Conservation (phyloP, 2,797 vertebrate genomes). For the Phrynocephalus forsythii region DNA sequence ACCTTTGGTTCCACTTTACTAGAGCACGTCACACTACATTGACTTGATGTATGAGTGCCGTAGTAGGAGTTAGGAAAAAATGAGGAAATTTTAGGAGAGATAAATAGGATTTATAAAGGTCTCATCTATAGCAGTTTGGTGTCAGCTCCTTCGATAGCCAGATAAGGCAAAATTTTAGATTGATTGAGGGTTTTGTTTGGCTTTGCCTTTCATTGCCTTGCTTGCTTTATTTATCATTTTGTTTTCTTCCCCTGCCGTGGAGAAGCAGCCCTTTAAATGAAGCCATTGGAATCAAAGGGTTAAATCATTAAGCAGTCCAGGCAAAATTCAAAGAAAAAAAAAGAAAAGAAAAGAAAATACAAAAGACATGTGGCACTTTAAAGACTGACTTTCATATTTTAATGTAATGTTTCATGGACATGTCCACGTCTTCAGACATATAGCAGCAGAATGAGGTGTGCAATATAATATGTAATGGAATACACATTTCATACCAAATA, state of each 20-base stretch:
- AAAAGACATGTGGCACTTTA: too few relatives aligned
- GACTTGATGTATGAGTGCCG: conserved; percentile 58
- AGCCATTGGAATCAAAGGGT: conserved; percentile 33
- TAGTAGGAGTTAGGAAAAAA: conserved; percentile 46
- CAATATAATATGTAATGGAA: too few relatives aligned
- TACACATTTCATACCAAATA: too few relatives aligned
- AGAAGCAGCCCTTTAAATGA: conserved; percentile 43
- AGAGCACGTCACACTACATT: conserved; percentile 46
- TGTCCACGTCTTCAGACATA: too few relatives aligned
- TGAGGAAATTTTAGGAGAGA: conserved; percentile 50
- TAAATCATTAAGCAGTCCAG: conserved; percentile 59
- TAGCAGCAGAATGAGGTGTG: too few relatives aligned
- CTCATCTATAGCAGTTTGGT: conserved; percentile 52
- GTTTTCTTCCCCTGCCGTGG: conserved; percentile 38
- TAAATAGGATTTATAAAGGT: conserved; percentile 60
- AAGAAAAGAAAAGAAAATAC: too few relatives aligned
- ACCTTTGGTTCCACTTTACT: conserved; percentile 62
- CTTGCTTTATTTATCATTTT: conserved; percentile 64
- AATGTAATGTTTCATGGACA: too few relatives aligned
- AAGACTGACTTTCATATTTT: too few relatives aligned
- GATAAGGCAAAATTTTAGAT: conserved; percentile 64
- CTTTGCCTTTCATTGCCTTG: conserved; percentile 62
- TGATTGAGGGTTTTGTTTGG: conserved; percentile 65
- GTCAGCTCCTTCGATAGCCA: conserved; percentile 66
- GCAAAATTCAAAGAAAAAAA: too few relatives aligned